phyloP scores from a whole-genome alignment of 2,113 vertebrate species.

The Notarius lentiginosus region DNA sequence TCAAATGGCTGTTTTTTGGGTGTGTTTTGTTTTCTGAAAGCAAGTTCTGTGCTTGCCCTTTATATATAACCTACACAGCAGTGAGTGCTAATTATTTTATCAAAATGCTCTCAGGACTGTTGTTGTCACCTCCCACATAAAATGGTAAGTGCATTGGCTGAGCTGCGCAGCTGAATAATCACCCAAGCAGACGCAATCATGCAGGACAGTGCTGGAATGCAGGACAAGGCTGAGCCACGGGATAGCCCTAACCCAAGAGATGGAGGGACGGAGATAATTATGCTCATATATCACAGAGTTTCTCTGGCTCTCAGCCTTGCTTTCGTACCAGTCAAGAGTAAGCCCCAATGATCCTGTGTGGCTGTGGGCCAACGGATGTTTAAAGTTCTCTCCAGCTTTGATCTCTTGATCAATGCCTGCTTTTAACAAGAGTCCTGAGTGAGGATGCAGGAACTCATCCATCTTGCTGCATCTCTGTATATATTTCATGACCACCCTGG shows the following conservation, averaged over 20 bases:
- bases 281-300: slow-evolving; percentile 59
- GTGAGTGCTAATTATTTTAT: slow-evolving; percentile 16
- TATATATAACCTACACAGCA: neutral
- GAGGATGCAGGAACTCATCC: slow-evolving; percentile 56
- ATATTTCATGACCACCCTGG: slow-evolving; percentile 63
- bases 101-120: slow-evolving; percentile 11
- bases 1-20: neutral
- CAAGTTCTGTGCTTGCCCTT: too few species aligned
- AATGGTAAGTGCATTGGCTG: neutral
- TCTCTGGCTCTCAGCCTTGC: slow-evolving; percentile 25
- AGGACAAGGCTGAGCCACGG: slow-evolving; percentile 9
- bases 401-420: slow-evolving; percentile 68
- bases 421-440: slow-evolving; percentile 57
- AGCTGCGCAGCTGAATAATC: neutral
- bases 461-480: slow-evolving; percentile 64
- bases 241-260: slow-evolving; percentile 31
- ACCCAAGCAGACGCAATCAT: neutral
- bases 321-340: slow-evolving; percentile 57
- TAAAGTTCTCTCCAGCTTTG: slow-evolving; percentile 70
- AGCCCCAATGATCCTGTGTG: slow-evolving; percentile 62
- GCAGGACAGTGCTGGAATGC: slow-evolving; percentile 26
- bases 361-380: slow-evolving; percentile 63
- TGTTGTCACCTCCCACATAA: neutral
- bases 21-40: neutral
- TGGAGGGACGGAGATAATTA: slow-evolving; percentile 51